Percentiles rank a stretch among this genome's conserved stretches.
Evolutionary conservation across 1,140 invertebrate species (phyloP).

Genomic region (Drosophila melanica): DNA sequence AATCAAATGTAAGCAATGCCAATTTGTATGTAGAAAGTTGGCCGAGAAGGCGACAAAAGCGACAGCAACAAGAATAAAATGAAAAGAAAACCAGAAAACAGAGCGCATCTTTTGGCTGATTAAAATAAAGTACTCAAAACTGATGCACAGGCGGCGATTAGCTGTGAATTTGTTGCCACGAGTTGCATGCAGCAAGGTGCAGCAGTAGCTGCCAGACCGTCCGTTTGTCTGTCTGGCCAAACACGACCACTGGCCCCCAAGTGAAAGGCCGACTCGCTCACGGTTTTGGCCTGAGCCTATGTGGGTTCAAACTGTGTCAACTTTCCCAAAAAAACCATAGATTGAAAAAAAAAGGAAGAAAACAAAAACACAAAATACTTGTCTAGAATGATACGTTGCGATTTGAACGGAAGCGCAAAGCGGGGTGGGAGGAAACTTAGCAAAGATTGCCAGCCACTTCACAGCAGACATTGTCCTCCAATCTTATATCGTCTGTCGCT

Average conservation of each 20-base stretch:
- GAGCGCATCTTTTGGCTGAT: constrained; percentile 31
- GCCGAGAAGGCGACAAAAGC: constrained; percentile 4
- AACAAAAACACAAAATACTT: constrained; percentile 15
- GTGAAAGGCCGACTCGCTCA: constrained; percentile 70
- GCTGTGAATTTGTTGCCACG: constrained; percentile 18
- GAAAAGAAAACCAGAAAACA: neutral
- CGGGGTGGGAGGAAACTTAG: constrained; percentile 9
- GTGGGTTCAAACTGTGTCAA: constrained; percentile 74
- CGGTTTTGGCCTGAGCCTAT: constrained; percentile 60
- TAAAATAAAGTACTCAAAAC: constrained; percentile 17
- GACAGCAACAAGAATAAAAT: neutral
- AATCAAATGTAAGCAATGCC: constrained; percentile 49
- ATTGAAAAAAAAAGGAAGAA: neutral
- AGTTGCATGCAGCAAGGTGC: constrained; percentile 62
- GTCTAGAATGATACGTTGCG: constrained; percentile 51
- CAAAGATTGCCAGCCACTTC: constrained; percentile 15
- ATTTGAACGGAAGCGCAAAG: constrained; percentile 30
- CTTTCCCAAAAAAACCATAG: constrained; percentile 65
- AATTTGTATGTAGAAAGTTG: constrained; percentile 64
- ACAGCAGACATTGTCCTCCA: constrained; percentile 30
- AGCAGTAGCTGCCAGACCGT: constrained; percentile 22
- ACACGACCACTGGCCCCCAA: constrained; percentile 44
- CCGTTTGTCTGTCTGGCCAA: neutral
- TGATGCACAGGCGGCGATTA: constrained; percentile 54
- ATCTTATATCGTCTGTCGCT: constrained; percentile 34